Conservation (phyloP, 2,797 vertebrate species). For the Trichosurus vulpecula region DNA sequence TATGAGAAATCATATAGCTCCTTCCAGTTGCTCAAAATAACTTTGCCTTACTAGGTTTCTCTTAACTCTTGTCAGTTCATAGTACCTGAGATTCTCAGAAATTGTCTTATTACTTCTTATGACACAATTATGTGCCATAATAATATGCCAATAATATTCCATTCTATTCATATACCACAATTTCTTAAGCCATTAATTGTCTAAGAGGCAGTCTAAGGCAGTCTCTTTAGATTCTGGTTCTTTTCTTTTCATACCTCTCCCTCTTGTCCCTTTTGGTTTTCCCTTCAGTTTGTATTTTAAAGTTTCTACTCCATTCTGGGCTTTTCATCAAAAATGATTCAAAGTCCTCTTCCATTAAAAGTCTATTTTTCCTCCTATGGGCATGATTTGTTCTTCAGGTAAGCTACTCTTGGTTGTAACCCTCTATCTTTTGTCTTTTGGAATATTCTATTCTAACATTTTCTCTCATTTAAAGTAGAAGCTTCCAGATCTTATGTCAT, state of each 20-base stretch:
- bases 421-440: not conserved
- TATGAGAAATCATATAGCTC: not conserved
- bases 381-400: not conserved
- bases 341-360: not conserved
- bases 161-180: not conserved
- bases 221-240: not conserved
- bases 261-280: not conserved
- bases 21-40: not conserved
- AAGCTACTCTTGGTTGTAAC: not conserved
- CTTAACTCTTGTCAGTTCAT: not conserved
- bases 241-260: not conserved
- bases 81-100: not conserved
- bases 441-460: not conserved
- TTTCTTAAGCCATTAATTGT: not conserved
- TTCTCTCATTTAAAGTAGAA: not conserved
- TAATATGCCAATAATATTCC: not conserved
- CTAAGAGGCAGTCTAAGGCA: not conserved
- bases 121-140: not conserved
- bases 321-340: not conserved
- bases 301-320: not conserved
- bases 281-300: not conserved
- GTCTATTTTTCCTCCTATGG: not conserved
- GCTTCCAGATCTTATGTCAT: not conserved
- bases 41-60: not conserved
- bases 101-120: not conserved